Evolutionary conservation across 2,888 invertebrate species (phyloP).

Genomic region (Epinotia nisella): DNA sequence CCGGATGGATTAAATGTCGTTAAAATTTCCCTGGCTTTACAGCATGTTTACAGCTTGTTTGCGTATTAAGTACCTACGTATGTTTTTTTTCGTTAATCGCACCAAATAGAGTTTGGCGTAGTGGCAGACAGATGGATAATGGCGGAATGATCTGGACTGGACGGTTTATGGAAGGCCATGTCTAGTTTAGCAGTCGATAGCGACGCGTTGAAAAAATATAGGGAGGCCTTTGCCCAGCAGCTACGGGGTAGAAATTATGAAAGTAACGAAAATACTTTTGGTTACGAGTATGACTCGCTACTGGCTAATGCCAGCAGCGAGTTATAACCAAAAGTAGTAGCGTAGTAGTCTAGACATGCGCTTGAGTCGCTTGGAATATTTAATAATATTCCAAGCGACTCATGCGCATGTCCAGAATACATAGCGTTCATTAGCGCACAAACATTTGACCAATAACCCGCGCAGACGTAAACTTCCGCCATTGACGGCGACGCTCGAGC

Average conservation of each 20-base stretch:
- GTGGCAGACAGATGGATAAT: too few relatives aligned
- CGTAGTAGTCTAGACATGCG: too few relatives aligned
- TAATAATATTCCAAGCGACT: conserved; percentile 1
- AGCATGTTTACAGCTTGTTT: neutral
- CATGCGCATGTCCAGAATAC: conserved; percentile 33
- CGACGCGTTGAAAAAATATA: too few relatives aligned
- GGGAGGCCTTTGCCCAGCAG: too few relatives aligned
- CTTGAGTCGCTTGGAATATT: too few relatives aligned
- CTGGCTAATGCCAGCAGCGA: too few relatives aligned
- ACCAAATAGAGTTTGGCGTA: too few relatives aligned
- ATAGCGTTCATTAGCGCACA: conserved; percentile 46
- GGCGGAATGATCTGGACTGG: too few relatives aligned
- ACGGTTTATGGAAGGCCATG: too few relatives aligned
- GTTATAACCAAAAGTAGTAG: too few relatives aligned
- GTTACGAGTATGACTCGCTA: neutral
- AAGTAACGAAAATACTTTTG: neutral
- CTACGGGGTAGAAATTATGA: neutral
- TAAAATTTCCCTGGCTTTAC: neutral
- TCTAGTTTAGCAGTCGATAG: too few relatives aligned
- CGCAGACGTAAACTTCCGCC: conserved; percentile 61
- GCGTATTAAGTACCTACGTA: neutral
- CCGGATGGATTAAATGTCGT: conserved; percentile 8
- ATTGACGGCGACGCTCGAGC: conserved; percentile 49
- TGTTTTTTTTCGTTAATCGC: too few relatives aligned
- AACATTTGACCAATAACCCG: conserved; percentile 44